These are phyloP conservation scores for Sinohyriopsis cumingii DNA, from an alignment of 2,888 invertebrate species.

Conservation along the genomic window DNA sequence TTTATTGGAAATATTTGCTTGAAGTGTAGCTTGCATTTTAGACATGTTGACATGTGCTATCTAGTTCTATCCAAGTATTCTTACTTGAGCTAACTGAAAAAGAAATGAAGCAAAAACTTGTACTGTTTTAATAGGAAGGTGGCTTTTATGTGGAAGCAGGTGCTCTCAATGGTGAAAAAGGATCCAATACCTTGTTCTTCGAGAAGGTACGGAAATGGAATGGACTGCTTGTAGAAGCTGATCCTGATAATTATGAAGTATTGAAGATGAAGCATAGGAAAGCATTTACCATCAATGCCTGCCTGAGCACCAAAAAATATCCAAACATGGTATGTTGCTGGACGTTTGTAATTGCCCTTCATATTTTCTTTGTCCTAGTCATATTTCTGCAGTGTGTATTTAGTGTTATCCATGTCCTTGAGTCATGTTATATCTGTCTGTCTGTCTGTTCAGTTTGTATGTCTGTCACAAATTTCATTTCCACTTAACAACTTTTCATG, in stretches of 20 bases:
- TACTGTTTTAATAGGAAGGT: constrained; percentile 68
- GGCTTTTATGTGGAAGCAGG: constrained; percentile 84
- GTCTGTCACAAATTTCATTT: too few species aligned
- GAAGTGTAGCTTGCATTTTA: neutral
- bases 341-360: too few species aligned
- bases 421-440: too few species aligned
- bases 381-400: too few species aligned
- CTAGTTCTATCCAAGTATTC: neutral
- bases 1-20: too few species aligned
- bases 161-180: constrained; percentile 76
- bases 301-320: constrained; percentile 78
- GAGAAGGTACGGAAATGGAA: constrained; percentile 82
- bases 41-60: neutral
- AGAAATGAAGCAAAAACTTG: neutral
- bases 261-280: constrained; percentile 77
- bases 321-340: constrained; percentile 32
- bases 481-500: too few species aligned
- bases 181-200: constrained; percentile 81
- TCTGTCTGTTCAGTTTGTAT: too few species aligned
- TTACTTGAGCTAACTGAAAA: neutral
- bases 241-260: constrained; percentile 83
- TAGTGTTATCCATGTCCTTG: too few species aligned
- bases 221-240: constrained; percentile 84
- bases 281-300: constrained; percentile 82
- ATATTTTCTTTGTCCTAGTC: too few species aligned